phyloP scores from a whole-genome alignment of 1,140 invertebrate species.

The Asobara japonica region DNA sequence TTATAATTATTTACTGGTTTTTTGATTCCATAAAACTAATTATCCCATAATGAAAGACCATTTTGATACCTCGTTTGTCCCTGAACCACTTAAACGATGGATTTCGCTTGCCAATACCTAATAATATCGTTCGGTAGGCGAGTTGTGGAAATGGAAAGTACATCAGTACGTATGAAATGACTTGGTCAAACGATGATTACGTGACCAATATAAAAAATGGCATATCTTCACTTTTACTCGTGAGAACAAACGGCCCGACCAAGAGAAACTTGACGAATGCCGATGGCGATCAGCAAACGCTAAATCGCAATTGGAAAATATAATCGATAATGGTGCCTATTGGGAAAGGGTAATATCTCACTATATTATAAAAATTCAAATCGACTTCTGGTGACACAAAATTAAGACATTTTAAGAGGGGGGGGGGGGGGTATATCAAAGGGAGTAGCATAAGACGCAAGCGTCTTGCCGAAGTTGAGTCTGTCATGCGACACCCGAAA shows the following conservation, averaged over 20 bases:
- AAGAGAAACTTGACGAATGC: neutral
- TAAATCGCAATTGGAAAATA: too few relatives aligned
- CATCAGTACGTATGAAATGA: constrained; percentile 14
- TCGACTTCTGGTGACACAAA: too few relatives aligned
- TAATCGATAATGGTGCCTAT: too few relatives aligned
- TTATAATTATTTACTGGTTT: neutral
- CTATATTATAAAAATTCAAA: too few relatives aligned
- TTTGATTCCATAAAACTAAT: neutral
- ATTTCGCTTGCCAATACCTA: constrained; percentile 13
- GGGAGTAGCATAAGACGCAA: too few relatives aligned
- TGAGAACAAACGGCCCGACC: too few relatives aligned
- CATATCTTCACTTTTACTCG: neutral
- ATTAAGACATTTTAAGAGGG: too few relatives aligned
- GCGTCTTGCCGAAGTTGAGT: too few relatives aligned
- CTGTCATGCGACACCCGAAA: too few relatives aligned
- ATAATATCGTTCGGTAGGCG: neutral
- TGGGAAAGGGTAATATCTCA: too few relatives aligned
- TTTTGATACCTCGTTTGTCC: constrained; percentile 1
- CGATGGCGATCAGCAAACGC: too few relatives aligned
- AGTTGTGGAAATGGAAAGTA: constrained; percentile 9
- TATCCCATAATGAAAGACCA: neutral
- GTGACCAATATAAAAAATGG: constrained; percentile 10
- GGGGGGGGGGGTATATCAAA: too few relatives aligned
- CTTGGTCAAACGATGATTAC: constrained; percentile 15
- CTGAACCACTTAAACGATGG: constrained; percentile 1